Evolutionary conservation across 2,797 vertebrate genomes (phyloP).

Genomic region (Gila robusta): DNA sequence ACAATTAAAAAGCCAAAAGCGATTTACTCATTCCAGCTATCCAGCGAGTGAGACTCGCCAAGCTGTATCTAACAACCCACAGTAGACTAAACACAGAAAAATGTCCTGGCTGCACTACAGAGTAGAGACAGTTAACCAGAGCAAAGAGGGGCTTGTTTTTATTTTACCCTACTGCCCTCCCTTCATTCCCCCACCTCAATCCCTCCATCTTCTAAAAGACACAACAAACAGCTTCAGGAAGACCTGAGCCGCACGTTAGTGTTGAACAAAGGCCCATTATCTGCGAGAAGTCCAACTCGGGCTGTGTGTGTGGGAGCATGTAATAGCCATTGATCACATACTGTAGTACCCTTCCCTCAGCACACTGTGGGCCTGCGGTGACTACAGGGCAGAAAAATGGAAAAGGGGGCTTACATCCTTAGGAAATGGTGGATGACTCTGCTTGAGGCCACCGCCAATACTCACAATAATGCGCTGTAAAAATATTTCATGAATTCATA

Average conservation of each 20-base stretch:
- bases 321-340: slow-evolving; percentile 74
- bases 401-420: slow-evolving; percentile 60
- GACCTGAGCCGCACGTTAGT: slow-evolving; percentile 78
- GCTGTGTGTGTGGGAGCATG: slow-evolving; percentile 63
- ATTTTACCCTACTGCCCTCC: slow-evolving; percentile 53
- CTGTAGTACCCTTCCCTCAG: slow-evolving; percentile 55
- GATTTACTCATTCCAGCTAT: slow-evolving; percentile 53
- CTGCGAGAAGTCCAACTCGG: slow-evolving; percentile 84
- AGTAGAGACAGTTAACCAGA: slow-evolving; percentile 76
- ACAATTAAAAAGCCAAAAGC: slow-evolving; percentile 56
- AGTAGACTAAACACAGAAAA: slow-evolving; percentile 73
- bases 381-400: slow-evolving; percentile 71
- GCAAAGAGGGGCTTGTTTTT: slow-evolving; percentile 79
- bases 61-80: slow-evolving; percentile 68
- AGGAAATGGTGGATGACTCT: slow-evolving; percentile 14
- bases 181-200: slow-evolving; percentile 55
- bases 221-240: slow-evolving; percentile 82
- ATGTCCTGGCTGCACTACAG: slow-evolving; percentile 75
- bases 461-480: not conserved
- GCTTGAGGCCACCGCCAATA: slow-evolving; percentile 16
- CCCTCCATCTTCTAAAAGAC: slow-evolving; percentile 72
- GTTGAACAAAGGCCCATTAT: slow-evolving; percentile 88
- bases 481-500: slow-evolving; percentile 3
- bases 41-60: slow-evolving; percentile 75
- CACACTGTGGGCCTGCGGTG: slow-evolving; percentile 16